Evolutionary conservation across 2,888 invertebrate species (phyloP).

Genomic region (Unio pictorum): DNA sequence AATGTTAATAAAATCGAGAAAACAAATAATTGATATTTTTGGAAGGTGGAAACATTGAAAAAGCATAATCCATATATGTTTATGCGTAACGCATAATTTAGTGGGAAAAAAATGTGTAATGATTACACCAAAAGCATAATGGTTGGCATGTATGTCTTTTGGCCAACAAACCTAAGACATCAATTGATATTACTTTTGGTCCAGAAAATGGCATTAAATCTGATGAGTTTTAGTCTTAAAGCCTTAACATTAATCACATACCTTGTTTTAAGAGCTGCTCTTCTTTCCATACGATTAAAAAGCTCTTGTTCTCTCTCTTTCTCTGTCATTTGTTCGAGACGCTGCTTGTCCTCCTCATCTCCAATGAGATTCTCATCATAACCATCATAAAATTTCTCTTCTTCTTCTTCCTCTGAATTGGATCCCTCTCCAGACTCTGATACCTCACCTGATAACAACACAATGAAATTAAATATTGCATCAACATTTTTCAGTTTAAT

Average conservation of each 20-base stretch:
- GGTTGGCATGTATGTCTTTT: no score
- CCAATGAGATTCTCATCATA: constrained; percentile 98
- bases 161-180: background rate
- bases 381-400: constrained; percentile 94
- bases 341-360: constrained; percentile 93
- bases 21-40: no score
- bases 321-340: constrained; percentile 93
- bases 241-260: constrained; percentile 52
- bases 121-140: no score
- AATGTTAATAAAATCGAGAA: no score
- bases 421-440: constrained; percentile 80
- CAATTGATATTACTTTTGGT: background rate
- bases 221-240: background rate
- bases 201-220: background rate
- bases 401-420: constrained; percentile 71
- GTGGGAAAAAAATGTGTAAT: no score
- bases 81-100: no score
- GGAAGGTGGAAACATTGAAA: no score
- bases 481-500: no score
- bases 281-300: constrained; percentile 94
- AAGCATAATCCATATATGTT: no score
- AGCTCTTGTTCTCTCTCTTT: constrained; percentile 98
- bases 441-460: constrained; percentile 37
- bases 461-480: background rate
- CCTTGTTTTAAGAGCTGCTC: constrained; percentile 94